A percentile compares a stretch with the other conserved stretches of the same genome.
Conservation (phyloP, 2,888 invertebrate species). For the Microplitis manilae region DNA sequence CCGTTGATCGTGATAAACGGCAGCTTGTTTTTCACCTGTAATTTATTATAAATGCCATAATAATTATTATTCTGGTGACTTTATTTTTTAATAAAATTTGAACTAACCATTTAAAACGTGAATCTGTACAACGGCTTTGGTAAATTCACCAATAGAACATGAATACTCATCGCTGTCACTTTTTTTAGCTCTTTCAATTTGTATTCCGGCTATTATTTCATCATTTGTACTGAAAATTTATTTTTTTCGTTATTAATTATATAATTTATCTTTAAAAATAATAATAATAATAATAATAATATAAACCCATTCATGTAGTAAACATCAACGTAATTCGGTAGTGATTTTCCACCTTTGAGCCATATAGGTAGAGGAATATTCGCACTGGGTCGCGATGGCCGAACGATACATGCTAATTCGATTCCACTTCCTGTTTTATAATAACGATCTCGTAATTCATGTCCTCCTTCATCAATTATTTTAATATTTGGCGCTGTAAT, state of each 20-base stretch:
- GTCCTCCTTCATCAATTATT: conserved; percentile 81
- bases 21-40: conserved; percentile 77
- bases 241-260: no score
- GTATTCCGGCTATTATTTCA: conserved; percentile 64
- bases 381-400: conserved; percentile 70
- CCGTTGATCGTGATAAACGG: conserved; percentile 78
- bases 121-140: conserved; percentile 78
- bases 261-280: no score
- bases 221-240: conserved; percentile 58
- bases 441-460: conserved; percentile 81
- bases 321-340: conserved; percentile 66
- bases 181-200: conserved; percentile 74
- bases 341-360: conserved; percentile 63
- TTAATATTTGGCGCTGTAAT: conserved; percentile 79
- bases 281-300: no score
- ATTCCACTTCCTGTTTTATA: conserved; percentile 84
- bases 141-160: conserved; percentile 78
- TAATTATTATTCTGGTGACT: background rate
- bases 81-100: conserved; percentile 60
- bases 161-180: conserved; percentile 79
- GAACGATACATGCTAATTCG: conserved; percentile 77
- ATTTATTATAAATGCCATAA: background rate
- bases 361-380: conserved; percentile 66
- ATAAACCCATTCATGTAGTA: conserved; percentile 66
- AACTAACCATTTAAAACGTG: conserved; percentile 78